phyloP scores from a whole-genome alignment of 2,888 invertebrate genomes.

The Neoaliturus tenellus region DNA sequence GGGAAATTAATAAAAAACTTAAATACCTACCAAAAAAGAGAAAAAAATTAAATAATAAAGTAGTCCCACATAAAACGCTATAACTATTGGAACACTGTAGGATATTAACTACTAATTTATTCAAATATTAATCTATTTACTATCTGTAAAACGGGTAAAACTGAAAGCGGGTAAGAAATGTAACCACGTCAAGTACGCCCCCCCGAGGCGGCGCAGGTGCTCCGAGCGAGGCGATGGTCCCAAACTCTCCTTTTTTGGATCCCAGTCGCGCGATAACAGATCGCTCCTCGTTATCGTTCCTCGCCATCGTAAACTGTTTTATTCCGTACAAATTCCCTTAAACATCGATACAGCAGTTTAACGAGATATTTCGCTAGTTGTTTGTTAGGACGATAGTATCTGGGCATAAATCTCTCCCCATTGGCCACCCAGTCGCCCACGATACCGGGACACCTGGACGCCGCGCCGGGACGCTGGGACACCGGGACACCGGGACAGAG shows the following conservation, averaged over 20 bases:
- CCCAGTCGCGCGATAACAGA: constrained; percentile 31
- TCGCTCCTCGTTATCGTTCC: constrained; percentile 21
- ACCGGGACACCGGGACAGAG: not conserved
- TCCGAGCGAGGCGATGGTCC: not conserved
- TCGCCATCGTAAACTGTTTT: constrained; percentile 58
- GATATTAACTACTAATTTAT: no score
- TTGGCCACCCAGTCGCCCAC: constrained; percentile 50
- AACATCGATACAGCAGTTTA: constrained; percentile 57
- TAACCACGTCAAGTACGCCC: not conserved
- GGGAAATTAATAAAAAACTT: no score
- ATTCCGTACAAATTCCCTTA: constrained; percentile 59
- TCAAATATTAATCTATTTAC: no score
- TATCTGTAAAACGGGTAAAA: no score
- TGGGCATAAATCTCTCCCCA: constrained; percentile 40
- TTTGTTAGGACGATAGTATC: constrained; percentile 55
- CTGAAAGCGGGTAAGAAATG: no score
- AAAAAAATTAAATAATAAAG: no score
- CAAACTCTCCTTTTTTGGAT: constrained; percentile 49
- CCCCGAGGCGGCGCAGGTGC: not conserved
- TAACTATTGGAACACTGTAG: no score
- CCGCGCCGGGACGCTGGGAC: not conserved
- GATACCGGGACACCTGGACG: not conserved
- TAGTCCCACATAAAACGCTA: no score
- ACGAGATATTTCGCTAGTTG: constrained; percentile 58
- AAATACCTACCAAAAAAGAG: no score